Percentiles rank a stretch among this genome's conserved stretches.
Conservation (phyloP, 2,797 vertebrate genomes). For the Sternotherus odoratus region DNA sequence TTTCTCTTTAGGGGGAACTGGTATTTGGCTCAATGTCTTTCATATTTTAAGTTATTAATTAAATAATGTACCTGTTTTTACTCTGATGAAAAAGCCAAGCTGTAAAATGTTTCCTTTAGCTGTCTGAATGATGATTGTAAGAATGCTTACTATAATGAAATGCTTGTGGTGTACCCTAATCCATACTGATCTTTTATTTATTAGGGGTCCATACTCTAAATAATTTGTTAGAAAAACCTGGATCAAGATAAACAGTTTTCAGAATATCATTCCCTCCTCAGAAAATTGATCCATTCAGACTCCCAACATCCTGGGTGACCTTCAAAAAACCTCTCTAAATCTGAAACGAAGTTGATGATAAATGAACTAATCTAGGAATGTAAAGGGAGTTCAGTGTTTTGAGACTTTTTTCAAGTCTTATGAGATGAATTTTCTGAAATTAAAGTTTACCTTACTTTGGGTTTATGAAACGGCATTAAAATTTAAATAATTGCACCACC, state of each 20-base stretch:
- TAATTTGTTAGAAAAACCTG: conserved; percentile 21
- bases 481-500: conserved; percentile 43
- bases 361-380: conserved; percentile 6
- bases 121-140: neutral
- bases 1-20: conserved; percentile 74
- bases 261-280: conserved; percentile 23
- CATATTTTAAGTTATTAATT: conserved; percentile 56
- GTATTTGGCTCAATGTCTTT: conserved; percentile 68
- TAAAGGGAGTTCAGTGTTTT: conserved; percentile 12
- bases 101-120: neutral
- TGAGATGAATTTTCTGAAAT: conserved; percentile 40
- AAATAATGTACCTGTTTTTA: conserved; percentile 49
- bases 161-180: neutral
- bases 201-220: conserved; percentile 21
- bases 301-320: neutral
- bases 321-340: neutral
- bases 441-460: conserved; percentile 33
- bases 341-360: conserved; percentile 22
- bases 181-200: conserved; percentile 47
- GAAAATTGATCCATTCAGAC: conserved; percentile 2
- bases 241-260: conserved; percentile 26
- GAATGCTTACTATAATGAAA: neutral
- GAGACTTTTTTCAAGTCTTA: conserved; percentile 10
- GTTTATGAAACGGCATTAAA: conserved; percentile 47
- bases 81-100: conserved; percentile 16